Percentiles rank a stretch among this genome's conserved stretches.
Conservation (phyloP, 23 tunicate genomes). For the Halocynthia aurantium region DNA sequence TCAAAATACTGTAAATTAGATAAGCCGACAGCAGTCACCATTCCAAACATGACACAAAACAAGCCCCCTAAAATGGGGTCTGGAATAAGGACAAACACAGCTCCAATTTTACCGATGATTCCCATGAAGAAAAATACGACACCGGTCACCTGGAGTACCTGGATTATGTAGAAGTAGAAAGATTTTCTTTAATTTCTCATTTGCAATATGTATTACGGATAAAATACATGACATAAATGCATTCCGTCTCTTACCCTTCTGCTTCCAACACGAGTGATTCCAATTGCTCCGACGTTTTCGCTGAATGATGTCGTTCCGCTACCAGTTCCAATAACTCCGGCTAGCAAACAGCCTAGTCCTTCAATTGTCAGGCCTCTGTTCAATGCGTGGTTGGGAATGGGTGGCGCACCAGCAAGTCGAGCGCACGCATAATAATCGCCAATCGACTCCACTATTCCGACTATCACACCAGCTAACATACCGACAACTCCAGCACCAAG, state of each 20-base stretch:
- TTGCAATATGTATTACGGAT: no score
- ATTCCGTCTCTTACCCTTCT: slow-evolving; percentile 46
- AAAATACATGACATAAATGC: neutral
- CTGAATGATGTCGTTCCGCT: slow-evolving; percentile 88
- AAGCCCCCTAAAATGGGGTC: slow-evolving; percentile 92
- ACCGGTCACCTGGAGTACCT: slow-evolving; percentile 83
- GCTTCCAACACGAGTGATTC: slow-evolving; percentile 77
- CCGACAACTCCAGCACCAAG: slow-evolving; percentile 81
- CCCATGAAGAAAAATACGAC: slow-evolving; percentile 48
- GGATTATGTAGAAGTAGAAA: slow-evolving; percentile 1
- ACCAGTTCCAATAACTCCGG: slow-evolving; percentile 78
- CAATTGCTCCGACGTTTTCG: slow-evolving; percentile 82
- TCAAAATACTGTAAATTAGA: slow-evolving; percentile 76
- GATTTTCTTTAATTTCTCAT: neutral
- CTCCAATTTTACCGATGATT: slow-evolving; percentile 71
- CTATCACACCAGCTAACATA: slow-evolving; percentile 75
- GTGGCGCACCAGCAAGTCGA: slow-evolving; percentile 61
- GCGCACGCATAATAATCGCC: slow-evolving; percentile 99
- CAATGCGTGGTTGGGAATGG: slow-evolving; percentile 73
- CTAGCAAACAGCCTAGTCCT: slow-evolving; percentile 74
- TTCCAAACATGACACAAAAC: slow-evolving; percentile 79
- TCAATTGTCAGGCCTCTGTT: slow-evolving; percentile 91
- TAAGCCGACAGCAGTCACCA: slow-evolving; percentile 82
- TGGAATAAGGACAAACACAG: slow-evolving; percentile 82
- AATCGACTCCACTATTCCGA: slow-evolving; percentile 78